Evolutionary conservation across 2,113 vertebrate species (phyloP).

Genomic region (Clarias batrachus): DNA sequence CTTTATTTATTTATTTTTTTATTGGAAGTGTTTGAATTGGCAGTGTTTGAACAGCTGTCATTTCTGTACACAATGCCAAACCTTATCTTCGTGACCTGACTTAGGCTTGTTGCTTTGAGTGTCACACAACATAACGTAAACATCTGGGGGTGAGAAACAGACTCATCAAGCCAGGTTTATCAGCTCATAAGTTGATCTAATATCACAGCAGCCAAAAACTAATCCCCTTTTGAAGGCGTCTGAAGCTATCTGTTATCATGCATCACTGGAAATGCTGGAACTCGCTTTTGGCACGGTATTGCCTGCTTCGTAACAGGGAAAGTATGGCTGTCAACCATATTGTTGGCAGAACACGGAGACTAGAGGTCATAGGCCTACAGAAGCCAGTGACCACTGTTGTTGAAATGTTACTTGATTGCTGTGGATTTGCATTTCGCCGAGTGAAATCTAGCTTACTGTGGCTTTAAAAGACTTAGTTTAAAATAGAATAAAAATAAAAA

Average conservation of each 20-base stretch:
- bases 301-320: neutral
- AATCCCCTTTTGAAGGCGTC: slow-evolving; percentile 12
- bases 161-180: slow-evolving; percentile 13
- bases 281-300: slow-evolving; percentile 15
- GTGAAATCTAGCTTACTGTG: neutral
- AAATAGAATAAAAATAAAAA: neutral
- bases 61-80: neutral
- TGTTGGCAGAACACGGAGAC: slow-evolving; percentile 10
- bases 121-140: slow-evolving; percentile 8
- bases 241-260: slow-evolving; percentile 1
- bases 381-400: slow-evolving; percentile 2
- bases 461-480: neutral
- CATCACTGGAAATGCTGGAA: slow-evolving; percentile 32
- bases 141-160: slow-evolving; percentile 6
- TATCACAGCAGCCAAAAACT: neutral
- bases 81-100: neutral
- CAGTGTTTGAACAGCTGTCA: neutral
- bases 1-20: neutral
- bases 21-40: neutral
- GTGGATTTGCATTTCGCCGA: neutral
- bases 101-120: neutral
- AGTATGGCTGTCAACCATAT: neutral
- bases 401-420: neutral
- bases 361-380: neutral
- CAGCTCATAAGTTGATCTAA: slow-evolving; percentile 22